Evolutionary conservation across 2,888 invertebrate genomes (phyloP), one percentile per base, ranked within the genome.

Genomic region (Caenorhabditis sp.): DNA sequence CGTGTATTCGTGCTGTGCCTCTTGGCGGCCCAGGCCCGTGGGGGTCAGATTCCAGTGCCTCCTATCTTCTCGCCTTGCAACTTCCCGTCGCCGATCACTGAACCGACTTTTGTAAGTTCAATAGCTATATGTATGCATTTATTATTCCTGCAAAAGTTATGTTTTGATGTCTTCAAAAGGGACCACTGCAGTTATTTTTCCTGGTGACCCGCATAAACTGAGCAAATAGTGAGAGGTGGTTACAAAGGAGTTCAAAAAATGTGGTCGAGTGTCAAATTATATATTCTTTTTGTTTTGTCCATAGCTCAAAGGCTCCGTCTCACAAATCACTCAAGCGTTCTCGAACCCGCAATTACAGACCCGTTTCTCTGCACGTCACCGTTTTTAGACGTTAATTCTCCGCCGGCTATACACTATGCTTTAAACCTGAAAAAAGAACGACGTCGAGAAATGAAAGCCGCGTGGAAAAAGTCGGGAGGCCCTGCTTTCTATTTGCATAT

Each of bases 1-100:
- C 35, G 22, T 30, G 32, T 55, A 24, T 45, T 59, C 59, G 58
- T 37, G 22, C 37, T 71, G n/a, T n/a, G n/a, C n/a, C n/a, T n/a
- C 24, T 32, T 43, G 17, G 56, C 50, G 26, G 39, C 41, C 41
- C 45, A 46, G 26, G 48, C 50, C 43, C 52, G 46, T 39, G 76
- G 52, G 45, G 70, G 76, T 30, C 83, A 83, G 59, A 75, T 80
- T 39, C 79, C 80, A 24, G 59, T 81, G 35, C 75, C 72, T 45
- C 83, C 83, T 20, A 80, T 83, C 50, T 83, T 78, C 59, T 73
- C 80, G 41, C 81, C 83, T n/a, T 83, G 83, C 72, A 80, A 81
- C 37, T 83, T 83, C 58, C 83, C 83, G 32, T 76, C 83, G 3
- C 83, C 83, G 30, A 62, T 81, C 55, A 63, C 68, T 20, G 71